phyloP scores from a whole-genome alignment of 2,797 vertebrate genomes.

The Liparis tanakae region DNA sequence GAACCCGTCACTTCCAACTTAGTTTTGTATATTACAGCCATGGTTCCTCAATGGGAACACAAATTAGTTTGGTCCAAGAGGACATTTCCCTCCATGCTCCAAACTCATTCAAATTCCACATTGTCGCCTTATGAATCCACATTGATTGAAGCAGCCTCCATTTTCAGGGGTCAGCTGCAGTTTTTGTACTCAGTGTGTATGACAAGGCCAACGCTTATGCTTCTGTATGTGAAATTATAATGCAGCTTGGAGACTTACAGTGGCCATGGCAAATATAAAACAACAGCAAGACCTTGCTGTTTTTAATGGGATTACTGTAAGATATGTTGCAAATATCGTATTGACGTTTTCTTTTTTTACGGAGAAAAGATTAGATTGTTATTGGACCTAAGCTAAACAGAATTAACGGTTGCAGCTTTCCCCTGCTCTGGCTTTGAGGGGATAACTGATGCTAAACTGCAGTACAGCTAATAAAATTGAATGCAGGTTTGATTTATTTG shows the following conservation, averaged over 20 bases:
- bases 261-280: neutral
- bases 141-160: slow-evolving; percentile 74
- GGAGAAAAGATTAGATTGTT: slow-evolving; percentile 7
- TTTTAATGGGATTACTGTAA: neutral
- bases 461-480: slow-evolving; percentile 51
- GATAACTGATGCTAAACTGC: no score
- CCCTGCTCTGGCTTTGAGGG: slow-evolving; percentile 27
- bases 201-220: slow-evolving; percentile 35
- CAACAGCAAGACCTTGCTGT: slow-evolving; percentile 8
- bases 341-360: no score
- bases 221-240: slow-evolving; percentile 36
- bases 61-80: slow-evolving; percentile 75
- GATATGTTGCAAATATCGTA: neutral
- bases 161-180: slow-evolving; percentile 56
- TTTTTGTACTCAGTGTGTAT: slow-evolving; percentile 45
- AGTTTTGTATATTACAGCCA: slow-evolving; percentile 57
- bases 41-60: slow-evolving; percentile 64
- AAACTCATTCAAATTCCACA: slow-evolving; percentile 77
- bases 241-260: slow-evolving; percentile 15
- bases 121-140: slow-evolving; percentile 74
- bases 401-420: slow-evolving; percentile 45
- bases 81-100: slow-evolving; percentile 66
- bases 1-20: slow-evolving; percentile 59
- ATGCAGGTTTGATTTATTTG: slow-evolving; percentile 59
- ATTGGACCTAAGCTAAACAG: slow-evolving; percentile 21